Evolutionary conservation across 2,113 vertebrate species (phyloP).

Genomic region (Cyanoramphus novaezelandiae): DNA sequence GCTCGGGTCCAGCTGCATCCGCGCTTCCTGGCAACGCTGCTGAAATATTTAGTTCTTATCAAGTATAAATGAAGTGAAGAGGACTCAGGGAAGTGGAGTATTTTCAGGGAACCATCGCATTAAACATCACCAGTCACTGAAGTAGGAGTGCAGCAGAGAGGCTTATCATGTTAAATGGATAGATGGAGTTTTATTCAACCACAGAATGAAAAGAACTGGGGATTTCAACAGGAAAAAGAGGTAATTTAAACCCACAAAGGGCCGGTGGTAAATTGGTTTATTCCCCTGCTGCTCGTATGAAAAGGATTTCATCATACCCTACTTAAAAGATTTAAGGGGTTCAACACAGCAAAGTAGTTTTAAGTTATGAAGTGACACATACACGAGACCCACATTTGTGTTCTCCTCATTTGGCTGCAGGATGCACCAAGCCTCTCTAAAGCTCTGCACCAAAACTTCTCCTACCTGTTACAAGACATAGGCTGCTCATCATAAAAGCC

Average conservation of each 20-base stretch:
- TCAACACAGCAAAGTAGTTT: neutral
- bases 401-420: neutral
- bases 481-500: neutral
- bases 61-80: neutral
- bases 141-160: neutral
- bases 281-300: neutral
- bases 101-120: neutral
- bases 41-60: neutral
- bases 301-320: neutral
- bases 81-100: neutral
- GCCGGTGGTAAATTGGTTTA: neutral
- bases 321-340: neutral
- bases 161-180: neutral
- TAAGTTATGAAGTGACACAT: neutral
- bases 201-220: neutral
- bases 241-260: neutral
- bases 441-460: accelerated
- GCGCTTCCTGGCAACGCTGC: neutral
- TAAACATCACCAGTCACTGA: neutral
- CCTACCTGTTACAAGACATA: neutral
- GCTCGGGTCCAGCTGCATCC: neutral
- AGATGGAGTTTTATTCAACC: neutral
- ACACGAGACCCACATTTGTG: accelerated
- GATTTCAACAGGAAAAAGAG: neutral
- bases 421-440: accelerated